Base-by-base conservation (phyloP, 2,888 invertebrate species). In the Nephrotoma appendiculata region DNA sequence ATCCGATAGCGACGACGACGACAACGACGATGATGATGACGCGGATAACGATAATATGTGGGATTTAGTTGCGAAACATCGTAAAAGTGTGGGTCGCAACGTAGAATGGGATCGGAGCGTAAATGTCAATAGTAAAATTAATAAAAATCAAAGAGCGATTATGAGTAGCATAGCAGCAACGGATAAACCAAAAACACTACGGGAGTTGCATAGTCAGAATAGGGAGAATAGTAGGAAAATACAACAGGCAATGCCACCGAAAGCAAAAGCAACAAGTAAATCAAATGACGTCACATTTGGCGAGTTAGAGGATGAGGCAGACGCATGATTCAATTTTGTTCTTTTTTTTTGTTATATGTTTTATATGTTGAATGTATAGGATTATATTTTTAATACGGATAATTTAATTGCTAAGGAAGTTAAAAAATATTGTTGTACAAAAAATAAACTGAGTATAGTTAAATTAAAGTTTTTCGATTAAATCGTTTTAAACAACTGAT, bases 21-120 rank as follows among this genome's bases (percentile, higher is more conserved):
- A 45, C n/a, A n/a, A n/a, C n/a, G 44, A 86, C 41, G 41, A 48
- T 12, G 12, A 48, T 15, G 52, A 57, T 88, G 6, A 87, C 52
- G 44, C 52, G 11, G 91, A 90, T n/a, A 88, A 88, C 7, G 89
- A 87, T 9, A 91, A 91, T 87, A 93, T 92, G 87, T 93, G 93
- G 93, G 92, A 93, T 57, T 90, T 93, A 87, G 92, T 94, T 88
- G 91, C 92, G 0, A 91, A 93, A 87, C 94, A 94, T 89, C 91
- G 85, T 15, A 44, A 44, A 85, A 85, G 11, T 45, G 85, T 85
- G 19, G 44, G 19, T 31, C 19, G 43, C 2, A 19, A 31, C 41
- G 15, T 41, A 11, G 52, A 87, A 52, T 11, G 41, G 48, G 85
- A 87, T 71, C 84, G 57, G 43, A 84, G 84, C 5, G 86, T 41